These are phyloP conservation scores for Pseudococcus jackbeardsleyi DNA, from an alignment of 2,888 invertebrate genomes.

Conservation along the genomic window DNA sequence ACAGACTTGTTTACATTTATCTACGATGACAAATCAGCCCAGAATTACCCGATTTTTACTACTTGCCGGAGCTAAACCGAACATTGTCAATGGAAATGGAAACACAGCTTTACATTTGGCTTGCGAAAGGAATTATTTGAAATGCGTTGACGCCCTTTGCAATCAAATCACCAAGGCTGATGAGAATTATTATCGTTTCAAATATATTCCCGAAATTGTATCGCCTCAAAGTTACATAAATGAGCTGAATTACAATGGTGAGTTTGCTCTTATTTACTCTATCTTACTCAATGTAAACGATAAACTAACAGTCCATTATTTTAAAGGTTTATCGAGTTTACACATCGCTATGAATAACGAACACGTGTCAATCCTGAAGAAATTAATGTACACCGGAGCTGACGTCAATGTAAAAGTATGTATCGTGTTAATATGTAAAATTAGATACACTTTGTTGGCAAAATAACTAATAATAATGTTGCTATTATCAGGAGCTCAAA, in stretches of 20 bases:
- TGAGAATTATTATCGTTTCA: slow-evolving; percentile 16
- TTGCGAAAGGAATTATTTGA: slow-evolving; percentile 78
- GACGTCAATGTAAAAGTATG: slow-evolving; percentile 56
- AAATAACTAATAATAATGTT: neutral
- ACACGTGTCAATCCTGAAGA: slow-evolving; percentile 8
- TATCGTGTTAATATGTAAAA: neutral
- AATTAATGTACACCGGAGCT: slow-evolving; percentile 25
- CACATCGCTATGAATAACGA: slow-evolving; percentile 51
- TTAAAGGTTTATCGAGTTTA: slow-evolving; percentile 55
- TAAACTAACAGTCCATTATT: neutral
- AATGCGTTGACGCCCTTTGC: slow-evolving; percentile 67
- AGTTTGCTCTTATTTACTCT: neutral
- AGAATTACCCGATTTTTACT: slow-evolving; percentile 83
- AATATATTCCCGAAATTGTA: slow-evolving; percentile 50
- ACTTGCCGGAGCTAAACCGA: slow-evolving; percentile 80
- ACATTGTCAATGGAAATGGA: slow-evolving; percentile 80
- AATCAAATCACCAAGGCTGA: neutral
- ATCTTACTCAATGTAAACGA: neutral
- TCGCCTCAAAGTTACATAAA: slow-evolving; percentile 46
- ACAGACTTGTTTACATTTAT: slow-evolving; percentile 86
- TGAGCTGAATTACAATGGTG: slow-evolving; percentile 60
- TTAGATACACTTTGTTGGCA: neutral
- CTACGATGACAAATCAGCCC: slow-evolving; percentile 83
- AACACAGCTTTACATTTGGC: slow-evolving; percentile 91
- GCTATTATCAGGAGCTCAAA: slow-evolving; percentile 41